Evolutionary conservation across 1,140 invertebrate genomes (phyloP).

Genomic region (Zaprionus inermis): DNA sequence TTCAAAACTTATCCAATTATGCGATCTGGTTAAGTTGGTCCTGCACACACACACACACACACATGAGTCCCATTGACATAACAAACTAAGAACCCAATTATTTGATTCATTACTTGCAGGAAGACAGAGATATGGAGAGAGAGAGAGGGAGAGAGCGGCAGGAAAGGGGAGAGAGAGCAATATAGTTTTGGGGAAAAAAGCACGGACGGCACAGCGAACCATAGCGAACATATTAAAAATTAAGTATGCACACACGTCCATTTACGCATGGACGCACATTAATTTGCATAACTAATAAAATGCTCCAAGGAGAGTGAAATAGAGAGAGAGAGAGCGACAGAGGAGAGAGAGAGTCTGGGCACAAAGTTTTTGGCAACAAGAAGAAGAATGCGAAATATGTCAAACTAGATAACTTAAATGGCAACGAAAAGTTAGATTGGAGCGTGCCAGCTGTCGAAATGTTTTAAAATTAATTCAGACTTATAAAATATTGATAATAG

Average conservation of each 20-base stretch:
- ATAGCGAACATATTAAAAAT: constrained; percentile 42
- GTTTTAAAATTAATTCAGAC: constrained; percentile 79
- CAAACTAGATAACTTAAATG: constrained; percentile 69
- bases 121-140: not conserved
- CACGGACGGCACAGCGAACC: not conserved
- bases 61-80: constrained; percentile 19
- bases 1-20: constrained; percentile 48
- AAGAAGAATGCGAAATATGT: constrained; percentile 60
- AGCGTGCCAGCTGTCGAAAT: constrained; percentile 64
- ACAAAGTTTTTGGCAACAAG: constrained; percentile 47
- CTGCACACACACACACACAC: not conserved
- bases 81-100: constrained; percentile 8
- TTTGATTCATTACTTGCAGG: constrained; percentile 10
- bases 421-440: constrained; percentile 58
- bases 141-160: not conserved
- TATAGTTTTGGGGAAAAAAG: not conserved
- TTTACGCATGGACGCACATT: constrained; percentile 75
- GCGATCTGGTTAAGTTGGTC: not conserved
- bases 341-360: no score
- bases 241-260: constrained; percentile 67
- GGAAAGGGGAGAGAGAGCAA: not conserved
- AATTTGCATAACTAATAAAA: constrained; percentile 82
- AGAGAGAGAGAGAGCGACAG: not conserved
- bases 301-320: constrained; percentile 16
- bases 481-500: constrained; percentile 78